Evolutionary conservation across 2,888 invertebrate species (phyloP).

Genomic region (Ornithoptera alexandrae): DNA sequence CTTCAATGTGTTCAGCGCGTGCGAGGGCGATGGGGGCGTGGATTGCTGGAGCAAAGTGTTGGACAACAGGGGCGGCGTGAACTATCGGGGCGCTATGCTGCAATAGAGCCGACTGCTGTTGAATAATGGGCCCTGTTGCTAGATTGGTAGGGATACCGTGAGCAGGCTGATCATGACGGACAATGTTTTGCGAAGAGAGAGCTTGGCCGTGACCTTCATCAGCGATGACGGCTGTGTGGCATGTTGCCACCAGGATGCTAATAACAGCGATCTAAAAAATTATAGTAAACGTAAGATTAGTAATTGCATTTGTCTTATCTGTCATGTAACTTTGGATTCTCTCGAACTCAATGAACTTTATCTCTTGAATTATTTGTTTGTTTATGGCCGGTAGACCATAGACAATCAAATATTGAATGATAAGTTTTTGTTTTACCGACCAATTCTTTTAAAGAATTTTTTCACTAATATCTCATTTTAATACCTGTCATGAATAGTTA

Average conservation of each 20-base stretch:
- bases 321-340: not conserved
- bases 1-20: conserved; percentile 45
- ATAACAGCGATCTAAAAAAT: conserved; percentile 64
- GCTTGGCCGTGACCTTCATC: conserved; percentile 59
- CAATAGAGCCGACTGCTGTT: conserved; percentile 35
- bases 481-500: too few species aligned
- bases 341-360: not conserved
- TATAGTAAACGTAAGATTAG: not conserved
- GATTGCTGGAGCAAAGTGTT: conserved; percentile 41
- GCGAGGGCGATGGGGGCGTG: conserved; percentile 49
- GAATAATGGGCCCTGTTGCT: conserved; percentile 39
- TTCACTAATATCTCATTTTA: too few species aligned
- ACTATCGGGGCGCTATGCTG: conserved; percentile 41
- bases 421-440: too few species aligned
- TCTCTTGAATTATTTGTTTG: not conserved
- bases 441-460: too few species aligned
- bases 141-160: conserved; percentile 49
- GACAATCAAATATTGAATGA: too few species aligned
- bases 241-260: conserved; percentile 64
- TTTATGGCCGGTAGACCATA: too few species aligned
- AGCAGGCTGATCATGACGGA: conserved; percentile 61
- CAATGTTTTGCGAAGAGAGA: conserved; percentile 69
- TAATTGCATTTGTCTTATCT: not conserved
- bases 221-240: conserved; percentile 66
- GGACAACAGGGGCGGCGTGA: conserved; percentile 47